Percentiles rank a stretch among this genome's conserved stretches.
Conservation (phyloP, 2,797 vertebrate species). For the Helarctos malayanus region DNA sequence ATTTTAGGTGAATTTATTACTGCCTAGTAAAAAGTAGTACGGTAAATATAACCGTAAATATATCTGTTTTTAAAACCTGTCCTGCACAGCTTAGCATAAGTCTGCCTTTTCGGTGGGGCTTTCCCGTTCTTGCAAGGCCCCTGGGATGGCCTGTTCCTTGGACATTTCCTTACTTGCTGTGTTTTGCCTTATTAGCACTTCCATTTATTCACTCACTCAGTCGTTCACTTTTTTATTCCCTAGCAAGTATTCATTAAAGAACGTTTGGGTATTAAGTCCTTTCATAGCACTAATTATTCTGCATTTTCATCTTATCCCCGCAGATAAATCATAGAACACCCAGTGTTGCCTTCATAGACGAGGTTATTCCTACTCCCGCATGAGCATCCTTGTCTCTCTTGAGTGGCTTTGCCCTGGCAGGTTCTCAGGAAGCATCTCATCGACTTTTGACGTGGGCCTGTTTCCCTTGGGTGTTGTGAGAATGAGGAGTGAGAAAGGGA, state of each 20-base stretch:
- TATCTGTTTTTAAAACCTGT: not conserved
- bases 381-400: not conserved
- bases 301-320: constrained; percentile 37
- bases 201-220: constrained; percentile 31
- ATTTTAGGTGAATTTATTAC: constrained; percentile 43
- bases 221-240: constrained; percentile 46
- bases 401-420: not conserved
- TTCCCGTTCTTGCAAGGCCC: not conserved
- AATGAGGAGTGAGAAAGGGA: constrained; percentile 38
- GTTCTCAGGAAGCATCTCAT: constrained; percentile 37
- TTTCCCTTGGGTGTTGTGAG: constrained; percentile 37
- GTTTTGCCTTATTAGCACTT: constrained; percentile 31
- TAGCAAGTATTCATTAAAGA: constrained; percentile 67
- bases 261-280: not conserved
- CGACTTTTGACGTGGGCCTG: constrained; percentile 19
- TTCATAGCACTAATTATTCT: constrained; percentile 48
- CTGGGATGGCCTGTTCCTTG: not conserved
- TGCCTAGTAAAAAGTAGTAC: not conserved
- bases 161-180: constrained; percentile 40
- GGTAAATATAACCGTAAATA: constrained; percentile 28
- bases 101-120: not conserved
- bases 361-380: not conserved
- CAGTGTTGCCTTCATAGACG: not conserved
- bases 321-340: constrained; percentile 53
- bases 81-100: not conserved